phyloP scores from a whole-genome alignment of 2,113 vertebrate genomes.

The Isichthys henryi region DNA sequence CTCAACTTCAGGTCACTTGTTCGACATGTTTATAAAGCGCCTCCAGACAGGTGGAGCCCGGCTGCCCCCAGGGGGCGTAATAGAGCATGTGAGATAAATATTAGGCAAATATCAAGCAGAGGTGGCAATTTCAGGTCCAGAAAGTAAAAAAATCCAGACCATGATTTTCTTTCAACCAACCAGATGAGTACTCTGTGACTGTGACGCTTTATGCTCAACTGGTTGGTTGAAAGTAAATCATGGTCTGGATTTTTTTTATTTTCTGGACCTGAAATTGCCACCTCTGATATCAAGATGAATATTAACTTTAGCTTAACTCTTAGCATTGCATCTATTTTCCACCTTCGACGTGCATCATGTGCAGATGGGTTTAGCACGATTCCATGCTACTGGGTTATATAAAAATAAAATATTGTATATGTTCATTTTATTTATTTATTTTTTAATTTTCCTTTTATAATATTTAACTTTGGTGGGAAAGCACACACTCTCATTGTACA shows the following conservation, averaged over 20 bases:
- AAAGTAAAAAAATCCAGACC: too few relatives aligned
- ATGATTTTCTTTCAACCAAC: too few relatives aligned
- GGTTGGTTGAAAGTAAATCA: too few relatives aligned
- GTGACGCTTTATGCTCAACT: too few relatives aligned
- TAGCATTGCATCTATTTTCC: neutral
- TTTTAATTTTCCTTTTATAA: neutral
- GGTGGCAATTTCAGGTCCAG: too few relatives aligned
- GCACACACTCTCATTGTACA: neutral
- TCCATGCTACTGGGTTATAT: neutral
- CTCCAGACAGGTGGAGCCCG: neutral
- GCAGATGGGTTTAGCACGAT: neutral
- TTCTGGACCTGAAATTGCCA: too few relatives aligned
- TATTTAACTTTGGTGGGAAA: neutral
- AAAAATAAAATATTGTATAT: neutral
- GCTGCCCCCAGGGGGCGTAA: neutral
- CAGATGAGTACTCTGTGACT: too few relatives aligned
- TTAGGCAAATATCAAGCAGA: neutral
- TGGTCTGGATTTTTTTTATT: too few relatives aligned
- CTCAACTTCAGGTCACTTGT: conserved; percentile 14
- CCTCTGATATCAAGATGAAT: neutral
- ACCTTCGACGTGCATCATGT: neutral
- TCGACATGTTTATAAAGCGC: conserved; percentile 19
- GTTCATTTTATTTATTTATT: neutral
- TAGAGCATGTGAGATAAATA: neutral
- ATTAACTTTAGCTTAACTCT: neutral